Evolutionary conservation across 2,888 invertebrate genomes (phyloP).

Genomic region (Blomia tropicalis): DNA sequence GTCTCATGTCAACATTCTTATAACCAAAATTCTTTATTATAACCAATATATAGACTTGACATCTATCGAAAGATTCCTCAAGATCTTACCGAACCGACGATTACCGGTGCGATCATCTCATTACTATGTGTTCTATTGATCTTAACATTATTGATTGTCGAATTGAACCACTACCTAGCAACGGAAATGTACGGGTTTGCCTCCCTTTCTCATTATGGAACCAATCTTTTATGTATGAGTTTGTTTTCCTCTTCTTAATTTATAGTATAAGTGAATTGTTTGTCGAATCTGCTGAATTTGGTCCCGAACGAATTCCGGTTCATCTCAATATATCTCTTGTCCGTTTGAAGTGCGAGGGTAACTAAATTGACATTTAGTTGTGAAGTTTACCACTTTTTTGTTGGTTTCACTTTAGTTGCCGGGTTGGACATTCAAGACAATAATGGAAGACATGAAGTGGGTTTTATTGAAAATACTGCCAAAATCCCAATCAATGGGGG

Average conservation of each 20-base stretch:
- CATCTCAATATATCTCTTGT: constrained; percentile 41
- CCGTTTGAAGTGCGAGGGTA: constrained; percentile 41
- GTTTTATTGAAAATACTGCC: constrained; percentile 42
- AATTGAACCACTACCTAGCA: constrained; percentile 39
- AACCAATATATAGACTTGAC: constrained; percentile 34
- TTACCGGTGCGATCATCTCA: constrained; percentile 42
- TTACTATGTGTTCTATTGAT: constrained; percentile 41
- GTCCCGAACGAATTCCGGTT: constrained; percentile 40
- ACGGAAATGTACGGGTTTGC: constrained; percentile 39
- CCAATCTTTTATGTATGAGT: neutral
- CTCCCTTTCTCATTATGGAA: too few species aligned
- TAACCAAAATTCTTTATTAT: neutral
- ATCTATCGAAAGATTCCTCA: constrained; percentile 46
- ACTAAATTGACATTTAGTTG: constrained; percentile 30
- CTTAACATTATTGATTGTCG: constrained; percentile 39
- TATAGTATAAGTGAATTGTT: constrained; percentile 42
- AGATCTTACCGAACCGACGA: constrained; percentile 45
- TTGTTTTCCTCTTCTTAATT: constrained; percentile 21
- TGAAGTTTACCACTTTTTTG: neutral
- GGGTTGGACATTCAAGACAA: constrained; percentile 46
- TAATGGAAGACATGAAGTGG: constrained; percentile 45
- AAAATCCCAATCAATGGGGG: constrained; percentile 37
- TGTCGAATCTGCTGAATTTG: constrained; percentile 37
- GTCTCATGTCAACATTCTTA: constrained; percentile 6
- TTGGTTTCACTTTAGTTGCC: too few species aligned